Evolutionary conservation across 2,888 invertebrate genomes (phyloP).

Genomic region (Spatulosminthurus flaviceps): DNA sequence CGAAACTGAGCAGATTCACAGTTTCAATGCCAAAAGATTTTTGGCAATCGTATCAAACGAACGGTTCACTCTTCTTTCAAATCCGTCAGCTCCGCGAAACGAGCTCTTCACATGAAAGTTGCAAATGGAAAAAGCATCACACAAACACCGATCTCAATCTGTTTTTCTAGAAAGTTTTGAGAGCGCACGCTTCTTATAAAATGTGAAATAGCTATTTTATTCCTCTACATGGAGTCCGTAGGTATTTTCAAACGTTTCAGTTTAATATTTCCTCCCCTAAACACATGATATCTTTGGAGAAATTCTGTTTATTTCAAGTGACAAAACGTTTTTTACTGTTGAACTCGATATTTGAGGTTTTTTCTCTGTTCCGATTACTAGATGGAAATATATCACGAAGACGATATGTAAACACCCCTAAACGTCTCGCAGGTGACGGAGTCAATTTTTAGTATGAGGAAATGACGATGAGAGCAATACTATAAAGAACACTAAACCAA

Average conservation of each 20-base stretch:
- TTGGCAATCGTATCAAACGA: slow-evolving; percentile 26
- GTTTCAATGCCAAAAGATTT: slow-evolving; percentile 37
- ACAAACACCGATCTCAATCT: background rate
- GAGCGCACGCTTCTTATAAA: too few species aligned
- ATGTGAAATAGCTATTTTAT: too few species aligned
- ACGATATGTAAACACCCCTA: background rate
- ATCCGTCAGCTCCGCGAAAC: background rate
- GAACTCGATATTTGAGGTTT: too few species aligned
- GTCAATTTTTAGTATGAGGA: background rate
- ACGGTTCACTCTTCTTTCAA: slow-evolving; percentile 3
- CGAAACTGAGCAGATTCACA: slow-evolving; percentile 18
- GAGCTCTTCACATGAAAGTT: background rate
- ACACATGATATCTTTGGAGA: too few species aligned
- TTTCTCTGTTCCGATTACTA: too few species aligned
- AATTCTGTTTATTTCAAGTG: background rate
- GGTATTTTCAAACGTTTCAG: too few species aligned
- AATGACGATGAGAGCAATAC: background rate
- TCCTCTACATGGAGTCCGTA: too few species aligned
- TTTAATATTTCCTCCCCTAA: too few species aligned
- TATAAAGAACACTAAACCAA: background rate
- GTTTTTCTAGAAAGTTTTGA: background rate
- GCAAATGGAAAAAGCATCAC: background rate
- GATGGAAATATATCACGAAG: too few species aligned
- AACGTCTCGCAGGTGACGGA: background rate
- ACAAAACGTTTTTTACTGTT: background rate